A percentile compares a stretch with the other conserved stretches of the same genome.
Evolutionary conservation across 2,113 vertebrate species (phyloP).

Genomic region (Murina feae): DNA sequence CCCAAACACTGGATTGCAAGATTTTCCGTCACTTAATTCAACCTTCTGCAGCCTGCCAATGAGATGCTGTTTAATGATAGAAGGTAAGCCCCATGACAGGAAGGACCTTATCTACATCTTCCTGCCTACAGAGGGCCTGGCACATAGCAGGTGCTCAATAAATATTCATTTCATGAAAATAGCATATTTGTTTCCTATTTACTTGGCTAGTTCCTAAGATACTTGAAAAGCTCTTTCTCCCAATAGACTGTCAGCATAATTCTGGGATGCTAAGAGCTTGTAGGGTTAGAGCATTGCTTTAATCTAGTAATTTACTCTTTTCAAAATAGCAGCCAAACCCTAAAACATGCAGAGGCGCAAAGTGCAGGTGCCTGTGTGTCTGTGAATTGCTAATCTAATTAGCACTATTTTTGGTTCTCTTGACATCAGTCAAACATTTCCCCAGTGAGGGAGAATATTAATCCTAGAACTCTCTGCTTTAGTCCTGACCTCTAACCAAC

Average conservation of each 20-base stretch:
- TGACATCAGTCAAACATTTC: background rate
- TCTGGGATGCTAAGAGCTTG: background rate
- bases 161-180: background rate
- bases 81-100: background rate
- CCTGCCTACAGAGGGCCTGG: background rate
- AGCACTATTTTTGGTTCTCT: background rate
- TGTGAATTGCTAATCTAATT: background rate
- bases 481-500: background rate
- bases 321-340: slow-evolving; percentile 12
- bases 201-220: background rate
- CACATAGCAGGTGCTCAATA: background rate
- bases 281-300: background rate
- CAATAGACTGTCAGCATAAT: background rate
- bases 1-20: background rate
- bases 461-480: background rate
- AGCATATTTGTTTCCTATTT: background rate
- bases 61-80: background rate
- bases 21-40: background rate
- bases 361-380: background rate
- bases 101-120: background rate
- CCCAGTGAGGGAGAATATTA: background rate
- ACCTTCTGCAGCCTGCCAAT: background rate
- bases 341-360: background rate
- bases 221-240: background rate
- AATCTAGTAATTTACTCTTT: background rate